Conservation (phyloP, 1,140 invertebrate genomes). For the Drosophila baimaii region DNA sequence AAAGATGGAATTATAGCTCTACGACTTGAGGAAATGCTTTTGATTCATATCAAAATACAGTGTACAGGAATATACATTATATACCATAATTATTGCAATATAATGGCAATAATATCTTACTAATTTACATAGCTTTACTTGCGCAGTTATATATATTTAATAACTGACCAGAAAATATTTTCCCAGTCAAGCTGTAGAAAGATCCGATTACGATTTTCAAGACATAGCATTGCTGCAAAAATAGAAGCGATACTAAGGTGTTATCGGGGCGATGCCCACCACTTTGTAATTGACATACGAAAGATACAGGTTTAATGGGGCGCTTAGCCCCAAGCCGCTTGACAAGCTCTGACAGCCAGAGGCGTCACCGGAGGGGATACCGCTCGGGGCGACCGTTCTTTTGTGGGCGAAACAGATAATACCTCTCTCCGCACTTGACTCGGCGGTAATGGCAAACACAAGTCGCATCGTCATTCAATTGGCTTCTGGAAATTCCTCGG, state of each 20-base stretch:
- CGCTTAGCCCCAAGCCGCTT: conserved; percentile 2
- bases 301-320: conserved; percentile 28
- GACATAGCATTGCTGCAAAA: too few relatives aligned
- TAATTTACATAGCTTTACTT: too few relatives aligned
- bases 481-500: conserved; percentile 7
- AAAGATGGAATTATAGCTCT: too few relatives aligned
- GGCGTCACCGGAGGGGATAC: conserved; percentile 3
- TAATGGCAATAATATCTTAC: too few relatives aligned
- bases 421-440: background rate
- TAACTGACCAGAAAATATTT: too few relatives aligned
- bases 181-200: too few relatives aligned
- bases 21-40: too few relatives aligned
- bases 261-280: conserved; percentile 25
- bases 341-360: conserved; percentile 14
- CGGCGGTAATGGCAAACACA: background rate
- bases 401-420: background rate
- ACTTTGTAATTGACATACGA: background rate
- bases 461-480: conserved; percentile 6
- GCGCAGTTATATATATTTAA: too few relatives aligned
- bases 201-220: too few relatives aligned
- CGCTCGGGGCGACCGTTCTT: background rate
- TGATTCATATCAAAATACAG: too few relatives aligned
- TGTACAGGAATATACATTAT: too few relatives aligned
- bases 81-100: too few relatives aligned
- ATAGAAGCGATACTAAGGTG: background rate